Evolutionary conservation across 2,113 vertebrate genomes (phyloP), one percentile per base, ranked within the genome.

Genomic region (Rutilus rutilus): DNA sequence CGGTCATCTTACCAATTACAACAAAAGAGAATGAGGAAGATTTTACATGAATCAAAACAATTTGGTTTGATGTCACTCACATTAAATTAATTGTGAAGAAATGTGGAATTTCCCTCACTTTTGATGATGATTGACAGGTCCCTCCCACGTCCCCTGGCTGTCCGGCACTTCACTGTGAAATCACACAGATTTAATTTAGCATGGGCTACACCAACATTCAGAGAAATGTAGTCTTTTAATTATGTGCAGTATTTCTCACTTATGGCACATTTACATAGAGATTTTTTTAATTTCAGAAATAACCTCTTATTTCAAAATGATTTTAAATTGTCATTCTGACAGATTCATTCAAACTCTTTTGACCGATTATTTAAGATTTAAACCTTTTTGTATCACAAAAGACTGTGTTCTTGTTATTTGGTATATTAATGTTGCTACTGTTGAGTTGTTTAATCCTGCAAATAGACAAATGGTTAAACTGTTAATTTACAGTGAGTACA

Each of bases 61-160:
- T 42, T 73, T 45, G 10, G 36, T 78, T 47, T 25, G 57, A n/a
- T 79, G 74, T 75, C 45, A 75, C 75, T 71, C 23, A 83, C 45
- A 54, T 14, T 78, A 42, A 62, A 19, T 33, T 82, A 60, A 78
- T 47, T 57, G 87, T 84, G 87, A 90, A 81, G 87, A 90, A 85
- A 77, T 77, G 50, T 83, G 92, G 91, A 90, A 91, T 94, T 93
- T 83, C 92, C 74, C 69, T 86, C 80, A 33, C 86, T 89, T 88
- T 78, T 42, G 85, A 69, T 75, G 85, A 74, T 76, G 82, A 93
- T 86, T 90, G 86, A 89, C 88, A 87, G 81, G 50, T 82, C 64
- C 73, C 15, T 0, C 84, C 62, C 52, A 67, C 25, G 19, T 80
- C 92, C 85, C 87, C 78, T 39, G 85, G 89, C 87, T 77, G 25